phyloP scores from a whole-genome alignment of 2,797 vertebrate genomes.

The Aphelocoma californica region DNA sequence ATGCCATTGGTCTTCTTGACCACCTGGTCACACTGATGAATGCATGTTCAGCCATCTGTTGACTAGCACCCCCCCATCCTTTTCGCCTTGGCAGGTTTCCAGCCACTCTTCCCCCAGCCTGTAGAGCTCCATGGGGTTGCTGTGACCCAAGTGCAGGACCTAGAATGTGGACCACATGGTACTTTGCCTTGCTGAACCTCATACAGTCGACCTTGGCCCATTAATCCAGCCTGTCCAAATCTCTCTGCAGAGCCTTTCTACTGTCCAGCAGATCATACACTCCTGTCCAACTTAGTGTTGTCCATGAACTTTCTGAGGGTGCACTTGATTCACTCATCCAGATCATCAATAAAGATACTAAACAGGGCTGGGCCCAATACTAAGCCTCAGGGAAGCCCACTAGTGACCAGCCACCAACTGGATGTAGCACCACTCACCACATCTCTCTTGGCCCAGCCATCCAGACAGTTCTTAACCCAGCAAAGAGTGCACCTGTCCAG shows the following conservation, averaged over 20 bases:
- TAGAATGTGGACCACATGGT: neutral
- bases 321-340: neutral
- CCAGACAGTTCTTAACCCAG: neutral
- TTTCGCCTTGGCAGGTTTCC: neutral
- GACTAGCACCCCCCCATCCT: neutral
- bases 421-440: no score
- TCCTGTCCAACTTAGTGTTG: neutral
- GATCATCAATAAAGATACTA: neutral
- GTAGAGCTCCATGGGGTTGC: neutral
- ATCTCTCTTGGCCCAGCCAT: neutral
- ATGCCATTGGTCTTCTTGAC: neutral
- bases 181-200: neutral
- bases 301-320: neutral
- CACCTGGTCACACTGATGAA: neutral
- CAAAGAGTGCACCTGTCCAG: neutral
- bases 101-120: neutral
- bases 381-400: neutral
- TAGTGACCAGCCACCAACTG: neutral
- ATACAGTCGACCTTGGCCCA: accelerated
- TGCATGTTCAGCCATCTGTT: neutral
- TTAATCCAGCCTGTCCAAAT: neutral
- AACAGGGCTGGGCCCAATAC: neutral
- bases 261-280: neutral
- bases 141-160: neutral
- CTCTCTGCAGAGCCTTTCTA: neutral